These are phyloP conservation scores for Siphamia tubifer DNA, from an alignment of 2,113 vertebrate species.

Conservation along the genomic window DNA sequence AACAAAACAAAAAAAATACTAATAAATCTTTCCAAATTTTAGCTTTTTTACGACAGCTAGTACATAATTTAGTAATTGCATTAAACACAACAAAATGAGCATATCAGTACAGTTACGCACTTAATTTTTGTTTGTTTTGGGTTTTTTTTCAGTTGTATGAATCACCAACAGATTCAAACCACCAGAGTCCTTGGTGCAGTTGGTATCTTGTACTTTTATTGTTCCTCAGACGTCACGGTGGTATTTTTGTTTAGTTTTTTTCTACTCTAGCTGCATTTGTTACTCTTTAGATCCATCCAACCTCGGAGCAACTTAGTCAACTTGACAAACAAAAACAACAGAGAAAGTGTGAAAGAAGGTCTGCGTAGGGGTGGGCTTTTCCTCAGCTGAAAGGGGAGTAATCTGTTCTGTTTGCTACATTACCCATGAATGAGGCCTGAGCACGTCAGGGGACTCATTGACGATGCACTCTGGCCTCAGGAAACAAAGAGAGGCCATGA, in stretches of 20 bases:
- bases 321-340: constrained; percentile 24
- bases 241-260: not conserved
- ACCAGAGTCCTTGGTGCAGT: too few relatives aligned
- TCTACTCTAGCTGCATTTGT: not conserved
- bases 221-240: not conserved
- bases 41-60: too few relatives aligned
- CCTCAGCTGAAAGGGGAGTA: constrained; percentile 57
- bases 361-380: constrained; percentile 24
- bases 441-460: constrained; percentile 54
- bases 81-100: too few relatives aligned
- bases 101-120: too few relatives aligned
- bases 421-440: constrained; percentile 71
- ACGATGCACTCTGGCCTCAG: constrained; percentile 64
- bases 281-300: not conserved
- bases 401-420: constrained; percentile 74
- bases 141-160: too few relatives aligned
- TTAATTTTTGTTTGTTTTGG: too few relatives aligned
- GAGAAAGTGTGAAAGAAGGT: constrained; percentile 44
- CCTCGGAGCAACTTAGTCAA: not conserved
- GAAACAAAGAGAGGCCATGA: constrained; percentile 60
- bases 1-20: too few relatives aligned
- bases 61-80: too few relatives aligned
- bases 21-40: too few relatives aligned
- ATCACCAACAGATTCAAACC: too few relatives aligned
- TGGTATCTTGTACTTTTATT: not conserved